Evolutionary conservation across 1,140 invertebrate species (phyloP), one percentile per base, ranked within the genome.

Genomic region (Triops cancriformis): DNA sequence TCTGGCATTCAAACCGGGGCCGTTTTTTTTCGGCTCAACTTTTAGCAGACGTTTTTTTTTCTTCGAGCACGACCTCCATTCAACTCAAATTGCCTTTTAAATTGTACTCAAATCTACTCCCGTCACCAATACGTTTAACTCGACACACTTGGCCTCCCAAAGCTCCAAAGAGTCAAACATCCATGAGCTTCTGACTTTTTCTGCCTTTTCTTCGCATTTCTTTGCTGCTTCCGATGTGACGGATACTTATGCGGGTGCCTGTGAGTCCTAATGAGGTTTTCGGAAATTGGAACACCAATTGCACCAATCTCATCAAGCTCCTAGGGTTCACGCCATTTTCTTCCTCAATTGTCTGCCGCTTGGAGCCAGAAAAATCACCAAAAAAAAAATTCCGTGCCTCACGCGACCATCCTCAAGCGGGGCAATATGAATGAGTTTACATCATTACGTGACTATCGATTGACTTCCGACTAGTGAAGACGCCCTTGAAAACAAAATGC

Each of bases 1-100:
- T 23, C 14, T 64, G 14, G 51, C 51, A 64, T 64, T 64, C 51
- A 64, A 64, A 64, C 51, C 18, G 1, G 1, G 43, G n/a, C 18
- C 51, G n/a, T 14, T 14, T 64, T 64, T 64, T 64, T 18, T 14
- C 51, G 18, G n/a, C 51, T 23, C 10, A 64, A 64, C 51, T 23
- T 0, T 4, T n/a, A n/a, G 9, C 51, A 10, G 14, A 6, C 23
- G 10, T 14, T 6, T 64, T 64, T 64, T 18, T 64, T 23, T 64
- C 23, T 23, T 23, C 31, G 31, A 37, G 31, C 31, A 37, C 31
- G 31, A 7, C n/a, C 14, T 23, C 18, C 51, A 64, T 64, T 14
- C 51, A 23, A 64, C 51, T 64, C 51, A 64, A 64, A 64, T 64
- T 64, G 51, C 51, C 51, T 64, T 64, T 64, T 37, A 64, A 64